phyloP scores from a whole-genome alignment of 2,113 vertebrate species.

The Nycticebus coucang region DNA sequence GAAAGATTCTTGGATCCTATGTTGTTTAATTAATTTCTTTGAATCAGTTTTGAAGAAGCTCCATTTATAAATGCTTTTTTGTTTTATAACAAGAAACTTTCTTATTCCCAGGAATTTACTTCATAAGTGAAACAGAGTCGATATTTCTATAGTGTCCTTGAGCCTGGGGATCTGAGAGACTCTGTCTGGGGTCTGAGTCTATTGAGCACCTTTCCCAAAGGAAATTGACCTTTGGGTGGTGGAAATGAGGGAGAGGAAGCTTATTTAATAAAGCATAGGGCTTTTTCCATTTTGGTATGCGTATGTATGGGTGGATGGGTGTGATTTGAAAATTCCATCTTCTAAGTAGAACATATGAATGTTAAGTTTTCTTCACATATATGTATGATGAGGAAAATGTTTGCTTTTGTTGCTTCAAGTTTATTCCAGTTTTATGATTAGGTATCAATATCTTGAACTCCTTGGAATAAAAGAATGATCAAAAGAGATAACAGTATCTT shows the following conservation, averaged over 20 bases:
- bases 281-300: background rate
- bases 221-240: background rate
- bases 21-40: background rate
- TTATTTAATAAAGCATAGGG: slow-evolving; percentile 19
- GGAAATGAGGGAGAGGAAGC: background rate
- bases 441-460: background rate
- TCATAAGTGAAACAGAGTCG: background rate
- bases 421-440: slow-evolving; percentile 14
- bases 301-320: background rate
- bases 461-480: background rate
- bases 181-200: background rate
- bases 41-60: background rate
- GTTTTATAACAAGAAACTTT: background rate
- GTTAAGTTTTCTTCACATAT: background rate
- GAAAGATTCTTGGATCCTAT: background rate
- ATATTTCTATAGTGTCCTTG: background rate
- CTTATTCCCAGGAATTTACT: background rate
- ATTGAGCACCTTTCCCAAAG: background rate
- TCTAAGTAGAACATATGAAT: background rate
- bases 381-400: background rate
- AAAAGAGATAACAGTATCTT: background rate
- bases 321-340: background rate
- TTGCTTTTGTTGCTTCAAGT: background rate
- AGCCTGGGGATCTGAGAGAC: background rate
- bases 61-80: background rate